Evolutionary conservation across 2,888 invertebrate genomes (phyloP), one percentile per base, ranked within the genome.

Genomic region (Ectobius pallidus): DNA sequence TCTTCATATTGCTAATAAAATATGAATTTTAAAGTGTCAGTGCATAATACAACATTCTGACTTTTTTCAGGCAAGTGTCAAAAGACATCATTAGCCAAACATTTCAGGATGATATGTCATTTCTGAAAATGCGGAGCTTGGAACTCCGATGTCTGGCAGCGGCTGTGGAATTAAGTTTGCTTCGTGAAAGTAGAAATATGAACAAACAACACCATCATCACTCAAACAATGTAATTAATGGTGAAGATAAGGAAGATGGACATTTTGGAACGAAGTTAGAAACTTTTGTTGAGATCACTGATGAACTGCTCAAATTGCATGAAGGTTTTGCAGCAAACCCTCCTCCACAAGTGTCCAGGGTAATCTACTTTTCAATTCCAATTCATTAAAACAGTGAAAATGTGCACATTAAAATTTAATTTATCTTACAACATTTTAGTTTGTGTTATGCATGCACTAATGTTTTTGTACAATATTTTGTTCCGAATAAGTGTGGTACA

Each of bases 41-140:
- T n/a, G n/a, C n/a, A n/a, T n/a, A n/a, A n/a, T n/a, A n/a, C n/a
- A n/a, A n/a, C n/a, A n/a, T n/a, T n/a, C n/a, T n/a, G n/a, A n/a
- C n/a, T n/a, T n/a, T n/a, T 34, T 34, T 16, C 65, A 73, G 70
- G 25, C 73, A 76, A 55, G 63, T 73, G 25, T 63, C 63, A 6
- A 62, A 74, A 34, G 65, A 74, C 32, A 49, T 70, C 20, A 44
- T 44, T 65, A 18, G 20, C 52, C 67, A 55, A 4, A 76, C 71
- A 27, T 77, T 77, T 62, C 22, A 62, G 14, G 74, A 76, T 27
- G 78, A 83, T 79, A 77, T 81, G 76, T 80, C 79, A 1, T 83
- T 83, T 82, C 74, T 84, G 61, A 80, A 81, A 72, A 74, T 83
- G 16, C 79, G 84, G 3, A 82, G 82, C 76, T 76, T 82, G 71